Conservation (phyloP, 2,888 invertebrate genomes). For the Sminthurides aquaticus region DNA sequence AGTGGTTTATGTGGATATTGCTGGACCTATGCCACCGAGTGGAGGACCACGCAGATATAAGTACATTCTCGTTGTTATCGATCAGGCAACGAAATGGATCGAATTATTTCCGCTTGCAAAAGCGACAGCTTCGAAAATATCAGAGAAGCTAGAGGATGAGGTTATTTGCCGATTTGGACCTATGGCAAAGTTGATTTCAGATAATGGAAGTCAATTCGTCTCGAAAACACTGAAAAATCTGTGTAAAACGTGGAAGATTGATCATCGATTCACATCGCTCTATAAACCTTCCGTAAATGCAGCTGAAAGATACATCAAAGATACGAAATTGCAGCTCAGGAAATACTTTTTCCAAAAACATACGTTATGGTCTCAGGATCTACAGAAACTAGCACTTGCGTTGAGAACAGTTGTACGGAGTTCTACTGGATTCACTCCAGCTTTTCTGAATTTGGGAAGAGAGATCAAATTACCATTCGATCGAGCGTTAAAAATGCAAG, state of each 20-base stretch:
- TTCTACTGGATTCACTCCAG: constrained; percentile 18
- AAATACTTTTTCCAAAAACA: constrained; percentile 18
- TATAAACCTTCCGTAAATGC: constrained; percentile 28
- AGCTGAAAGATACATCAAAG: constrained; percentile 25
- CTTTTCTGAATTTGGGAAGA: constrained; percentile 21
- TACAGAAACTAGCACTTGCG: constrained; percentile 25
- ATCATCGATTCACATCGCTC: constrained; percentile 15
- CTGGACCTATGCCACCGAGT: constrained; percentile 26
- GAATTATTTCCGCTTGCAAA: constrained; percentile 28
- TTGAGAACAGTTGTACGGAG: constrained; percentile 14
- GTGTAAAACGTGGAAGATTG: constrained; percentile 24
- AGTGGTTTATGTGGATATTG: constrained; percentile 25
- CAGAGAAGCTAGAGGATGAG: constrained; percentile 25
- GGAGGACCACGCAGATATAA: constrained; percentile 15
- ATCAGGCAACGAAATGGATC: constrained; percentile 26
- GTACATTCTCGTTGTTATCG: constrained; percentile 27
- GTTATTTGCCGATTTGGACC: constrained; percentile 30
- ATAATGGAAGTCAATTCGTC: constrained; percentile 31
- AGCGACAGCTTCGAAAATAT: constrained; percentile 25
- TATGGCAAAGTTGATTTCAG: constrained; percentile 22
- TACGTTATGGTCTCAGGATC: constrained; percentile 15
- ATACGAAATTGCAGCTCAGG: constrained; percentile 21
- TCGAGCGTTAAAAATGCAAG: constrained; percentile 4
- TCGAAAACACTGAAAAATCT: constrained; percentile 19
- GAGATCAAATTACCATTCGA: constrained; percentile 24